A percentile compares a stretch with the other conserved stretches of the same genome.
Conservation (phyloP, 2,888 invertebrate genomes). For the Vesta saturnalis region DNA sequence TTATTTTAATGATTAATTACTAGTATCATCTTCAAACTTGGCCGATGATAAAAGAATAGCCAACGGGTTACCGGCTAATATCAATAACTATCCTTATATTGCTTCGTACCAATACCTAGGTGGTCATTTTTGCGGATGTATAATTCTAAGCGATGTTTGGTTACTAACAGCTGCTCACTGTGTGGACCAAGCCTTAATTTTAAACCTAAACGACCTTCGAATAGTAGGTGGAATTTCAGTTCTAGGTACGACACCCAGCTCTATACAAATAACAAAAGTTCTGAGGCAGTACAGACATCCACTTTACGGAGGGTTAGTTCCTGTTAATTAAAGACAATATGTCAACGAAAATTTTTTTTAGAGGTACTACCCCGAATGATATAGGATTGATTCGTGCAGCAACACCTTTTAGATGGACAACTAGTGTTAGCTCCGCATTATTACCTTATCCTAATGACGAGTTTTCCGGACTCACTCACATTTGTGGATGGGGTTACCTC, state of each 20-base stretch:
- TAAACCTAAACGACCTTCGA: not conserved
- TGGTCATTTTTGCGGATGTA: slow-evolving; percentile 1
- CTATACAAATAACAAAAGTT: not conserved
- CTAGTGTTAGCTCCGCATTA: not conserved
- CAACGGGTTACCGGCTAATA: not conserved
- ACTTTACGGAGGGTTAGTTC: not conserved
- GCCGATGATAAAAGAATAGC: not conserved
- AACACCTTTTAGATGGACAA: not conserved
- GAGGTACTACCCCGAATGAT: not conserved
- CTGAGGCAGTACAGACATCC: not conserved
- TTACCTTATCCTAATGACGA: not conserved
- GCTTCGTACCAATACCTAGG: not conserved
- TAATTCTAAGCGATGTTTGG: not conserved
- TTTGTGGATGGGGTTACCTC: not conserved
- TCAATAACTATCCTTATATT: not conserved
- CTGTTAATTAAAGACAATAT: not conserved
- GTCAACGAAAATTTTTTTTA: not conserved
- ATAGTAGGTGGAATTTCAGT: not conserved
- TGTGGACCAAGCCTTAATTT: not conserved
- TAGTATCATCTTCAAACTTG: no score
- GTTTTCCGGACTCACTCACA: not conserved
- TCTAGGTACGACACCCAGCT: not conserved
- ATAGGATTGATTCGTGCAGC: not conserved
- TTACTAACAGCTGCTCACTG: slow-evolving; percentile 9
- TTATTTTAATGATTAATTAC: no score